phyloP scores from a whole-genome alignment of 2,113 vertebrate species.

The Odontophorus gujanensis region DNA sequence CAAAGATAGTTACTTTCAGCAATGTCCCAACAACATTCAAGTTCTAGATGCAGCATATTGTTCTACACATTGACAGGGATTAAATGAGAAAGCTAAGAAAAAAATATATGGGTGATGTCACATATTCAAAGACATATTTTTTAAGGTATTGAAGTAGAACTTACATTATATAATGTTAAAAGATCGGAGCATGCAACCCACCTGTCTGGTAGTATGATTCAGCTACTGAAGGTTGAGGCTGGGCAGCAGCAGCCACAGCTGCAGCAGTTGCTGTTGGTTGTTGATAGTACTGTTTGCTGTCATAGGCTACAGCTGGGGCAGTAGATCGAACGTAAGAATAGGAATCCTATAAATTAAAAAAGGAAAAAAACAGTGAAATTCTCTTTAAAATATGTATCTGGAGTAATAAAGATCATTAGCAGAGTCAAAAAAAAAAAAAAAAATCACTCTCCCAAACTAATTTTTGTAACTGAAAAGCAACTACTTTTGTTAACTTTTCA shows the following conservation, averaged over 20 bases:
- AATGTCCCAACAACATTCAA: background rate
- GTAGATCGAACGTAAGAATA: conserved; percentile 97
- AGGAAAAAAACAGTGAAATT: background rate
- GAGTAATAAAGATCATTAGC: background rate
- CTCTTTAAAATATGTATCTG: background rate
- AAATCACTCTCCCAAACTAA: background rate
- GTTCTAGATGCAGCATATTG: background rate
- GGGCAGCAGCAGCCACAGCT: conserved; percentile 86
- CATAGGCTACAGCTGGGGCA: conserved; percentile 92
- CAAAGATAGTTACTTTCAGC: background rate
- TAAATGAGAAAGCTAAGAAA: background rate
- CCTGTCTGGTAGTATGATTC: conserved; percentile 98
- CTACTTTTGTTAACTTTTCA: background rate
- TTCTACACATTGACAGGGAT: background rate
- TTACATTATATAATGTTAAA: background rate
- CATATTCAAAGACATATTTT: background rate
- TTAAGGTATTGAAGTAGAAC: background rate
- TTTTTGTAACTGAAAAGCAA: background rate
- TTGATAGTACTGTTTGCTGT: conserved; percentile 98
- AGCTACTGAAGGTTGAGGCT: conserved; percentile 92
- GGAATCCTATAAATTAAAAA: conserved; percentile 83
- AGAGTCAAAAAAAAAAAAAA: background rate
- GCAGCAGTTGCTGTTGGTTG: conserved; percentile 90
- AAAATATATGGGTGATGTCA: background rate
- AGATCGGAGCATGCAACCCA: conserved; percentile 52